Evolutionary conservation across 2,797 vertebrate species (phyloP).

Genomic region (Bradypus variegatus): DNA sequence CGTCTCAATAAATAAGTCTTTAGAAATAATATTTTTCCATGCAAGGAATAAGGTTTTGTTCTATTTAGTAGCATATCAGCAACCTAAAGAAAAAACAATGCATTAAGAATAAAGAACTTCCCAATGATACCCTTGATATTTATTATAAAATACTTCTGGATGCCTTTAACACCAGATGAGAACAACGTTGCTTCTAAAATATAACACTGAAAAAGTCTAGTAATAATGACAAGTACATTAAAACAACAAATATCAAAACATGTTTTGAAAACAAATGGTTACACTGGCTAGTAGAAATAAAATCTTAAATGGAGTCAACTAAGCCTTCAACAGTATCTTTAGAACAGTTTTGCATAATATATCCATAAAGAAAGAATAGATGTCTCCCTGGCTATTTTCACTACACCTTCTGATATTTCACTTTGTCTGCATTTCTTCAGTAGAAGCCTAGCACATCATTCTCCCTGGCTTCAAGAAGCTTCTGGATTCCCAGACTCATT

Average conservation of each 20-base stretch:
- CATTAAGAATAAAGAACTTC: slow-evolving; percentile 4
- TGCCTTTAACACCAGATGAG: neutral
- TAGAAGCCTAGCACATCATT: neutral
- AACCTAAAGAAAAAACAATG: neutral
- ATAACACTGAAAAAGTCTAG: neutral
- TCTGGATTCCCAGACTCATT: neutral
- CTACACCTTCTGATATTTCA: neutral
- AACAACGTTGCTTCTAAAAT: slow-evolving; percentile 1
- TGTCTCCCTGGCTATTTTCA: neutral
- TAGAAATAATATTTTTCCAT: neutral
- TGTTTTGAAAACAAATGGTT: slow-evolving; percentile 22
- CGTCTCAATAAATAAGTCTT: slow-evolving; percentile 1
- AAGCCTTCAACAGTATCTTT: neutral
- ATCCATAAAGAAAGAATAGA: neutral
- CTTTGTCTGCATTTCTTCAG: slow-evolving; percentile 2
- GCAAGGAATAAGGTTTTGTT: neutral
- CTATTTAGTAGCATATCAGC: neutral
- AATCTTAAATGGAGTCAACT: slow-evolving; percentile 11
- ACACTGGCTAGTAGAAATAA: slow-evolving; percentile 1
- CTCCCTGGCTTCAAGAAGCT: neutral
- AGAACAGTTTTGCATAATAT: neutral
- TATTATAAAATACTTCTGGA: neutral
- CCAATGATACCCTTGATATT: neutral
- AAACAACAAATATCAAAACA: slow-evolving; percentile 5
- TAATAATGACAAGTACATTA: neutral